Base-by-base conservation (phyloP, 2,797 vertebrate species). In the Argyrosomus regius region DNA sequence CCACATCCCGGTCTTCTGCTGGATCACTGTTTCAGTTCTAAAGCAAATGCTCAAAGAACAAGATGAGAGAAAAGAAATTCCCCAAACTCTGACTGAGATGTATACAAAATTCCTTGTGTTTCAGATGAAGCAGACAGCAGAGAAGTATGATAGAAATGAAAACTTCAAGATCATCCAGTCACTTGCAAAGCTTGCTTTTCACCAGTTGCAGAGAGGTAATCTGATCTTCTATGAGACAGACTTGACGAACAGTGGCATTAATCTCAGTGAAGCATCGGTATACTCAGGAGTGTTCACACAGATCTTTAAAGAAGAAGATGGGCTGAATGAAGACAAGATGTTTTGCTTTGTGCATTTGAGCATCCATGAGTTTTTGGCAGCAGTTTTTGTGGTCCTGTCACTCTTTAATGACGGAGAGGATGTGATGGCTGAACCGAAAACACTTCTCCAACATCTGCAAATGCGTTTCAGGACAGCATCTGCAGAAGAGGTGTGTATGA, bases 1-100 rank as follows among this genome's bases (percentile, higher is more conserved):
- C n/a, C 78, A 78, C 75, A 83, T 79, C 16, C 77, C 78, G 5
- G 73, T 84, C 12, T 84, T 84, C 73, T 84, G 83, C 72, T 81
- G 53, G 61, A 72, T 81, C 75, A 64, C 71, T 0, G 63, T 75
- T 12, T 62, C 35, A 31, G 78, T 81, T 65, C 54, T 81, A 24
- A 22, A 66, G 60, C 48, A 75, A 17, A 35, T 80, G 26, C n/a
- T 70, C 14, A 13, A 7, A 1, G 35, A 62, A 35, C 7, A 35
- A 18, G 52, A 48, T 2, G 58, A 63, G n/a, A 49, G 24, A 28
- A 58, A 45, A 65, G 6, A 80, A 12, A 56, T 81, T 6, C 72
- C 78, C 4, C 45, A 70, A 31, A 75, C 72, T 24, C 80, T 82
- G 49, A 82, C 80, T 14, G 80, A 77, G 74, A 77, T 82, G 80